Percentiles rank a stretch among this genome's conserved stretches.
Evolutionary conservation across 2,888 invertebrate genomes (phyloP).

Genomic region (Homarus gammarus): DNA sequence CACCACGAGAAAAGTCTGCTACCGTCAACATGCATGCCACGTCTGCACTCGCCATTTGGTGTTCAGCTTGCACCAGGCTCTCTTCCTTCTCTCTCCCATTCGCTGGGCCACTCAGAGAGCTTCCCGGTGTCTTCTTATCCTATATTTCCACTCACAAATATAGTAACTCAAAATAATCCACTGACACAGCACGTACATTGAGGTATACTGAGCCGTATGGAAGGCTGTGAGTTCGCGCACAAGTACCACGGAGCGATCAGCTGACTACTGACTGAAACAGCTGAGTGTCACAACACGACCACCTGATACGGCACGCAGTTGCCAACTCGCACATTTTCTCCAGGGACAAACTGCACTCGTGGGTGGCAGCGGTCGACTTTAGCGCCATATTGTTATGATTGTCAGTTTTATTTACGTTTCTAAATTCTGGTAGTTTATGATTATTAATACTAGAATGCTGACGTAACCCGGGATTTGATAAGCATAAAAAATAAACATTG

Average conservation of each 20-base stretch:
- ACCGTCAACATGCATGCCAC: conserved; percentile 51
- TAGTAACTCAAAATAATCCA: not conserved
- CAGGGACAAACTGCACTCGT: not conserved
- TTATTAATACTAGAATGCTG: not conserved
- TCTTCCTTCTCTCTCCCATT: conserved; percentile 20
- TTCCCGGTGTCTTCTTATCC: not conserved
- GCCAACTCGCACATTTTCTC: conserved; percentile 49
- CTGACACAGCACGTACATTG: conserved; percentile 18
- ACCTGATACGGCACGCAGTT: conserved; percentile 66
- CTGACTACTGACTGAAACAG: conserved; percentile 72
- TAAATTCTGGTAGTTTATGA: not conserved
- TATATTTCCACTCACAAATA: conserved; percentile 4
- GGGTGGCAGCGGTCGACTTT: not conserved
- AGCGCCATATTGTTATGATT: not conserved
- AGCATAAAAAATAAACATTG: too few species aligned
- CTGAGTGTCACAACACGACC: conserved; percentile 71
- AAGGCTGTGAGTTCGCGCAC: conserved; percentile 29
- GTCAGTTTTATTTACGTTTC: not conserved
- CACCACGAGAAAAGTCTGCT: conserved; percentile 13
- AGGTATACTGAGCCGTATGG: conserved; percentile 42
- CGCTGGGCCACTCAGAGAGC: not conserved
- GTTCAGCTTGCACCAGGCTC: conserved; percentile 11
- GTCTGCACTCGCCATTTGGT: conserved; percentile 49
- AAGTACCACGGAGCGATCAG: conserved; percentile 53
- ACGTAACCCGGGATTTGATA: not conserved